A percentile compares a stretch with the other conserved stretches of the same genome.
phyloP scores from a whole-genome alignment of 92 coral and sea anemone species.

The Palythoa heliodiscus region DNA sequence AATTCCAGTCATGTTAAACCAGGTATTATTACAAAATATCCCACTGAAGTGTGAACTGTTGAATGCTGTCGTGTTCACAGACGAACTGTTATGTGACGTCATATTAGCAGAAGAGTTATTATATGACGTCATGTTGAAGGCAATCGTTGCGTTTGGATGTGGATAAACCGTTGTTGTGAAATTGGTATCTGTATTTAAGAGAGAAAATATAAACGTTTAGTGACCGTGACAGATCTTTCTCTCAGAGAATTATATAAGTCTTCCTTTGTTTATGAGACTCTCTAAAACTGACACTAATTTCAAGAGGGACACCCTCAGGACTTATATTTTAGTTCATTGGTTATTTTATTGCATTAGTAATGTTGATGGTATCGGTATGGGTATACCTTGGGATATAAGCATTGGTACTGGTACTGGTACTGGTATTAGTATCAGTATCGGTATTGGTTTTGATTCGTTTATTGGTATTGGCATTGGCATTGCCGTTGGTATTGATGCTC shows the following conservation, averaged over 20 bases:
- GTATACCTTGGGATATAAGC: background rate
- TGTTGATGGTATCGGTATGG: too few species aligned
- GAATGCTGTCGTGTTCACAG: slow-evolving; percentile 5
- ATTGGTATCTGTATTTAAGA: background rate
- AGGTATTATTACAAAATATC: background rate
- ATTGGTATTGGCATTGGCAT: background rate
- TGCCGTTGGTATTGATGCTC: background rate
- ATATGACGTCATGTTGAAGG: background rate
- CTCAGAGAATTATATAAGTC: background rate
- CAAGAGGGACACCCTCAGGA: too few species aligned
- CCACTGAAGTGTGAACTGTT: background rate
- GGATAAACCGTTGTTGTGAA: background rate
- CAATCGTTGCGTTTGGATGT: slow-evolving; percentile 1
- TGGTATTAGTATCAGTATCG: background rate
- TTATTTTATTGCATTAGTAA: too few species aligned
- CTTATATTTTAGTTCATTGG: too few species aligned
- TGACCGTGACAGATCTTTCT: background rate
- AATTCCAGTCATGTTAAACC: background rate
- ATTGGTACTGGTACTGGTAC: background rate
- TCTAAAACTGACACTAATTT: too few species aligned
- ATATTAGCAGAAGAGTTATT: background rate
- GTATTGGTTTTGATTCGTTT: background rate
- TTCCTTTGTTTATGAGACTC: too few species aligned
- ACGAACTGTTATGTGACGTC: slow-evolving; percentile 10
- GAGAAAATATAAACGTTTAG: background rate